Evolutionary conservation across 2,113 vertebrate species (phyloP).

Genomic region (Nettapus auritus): DNA sequence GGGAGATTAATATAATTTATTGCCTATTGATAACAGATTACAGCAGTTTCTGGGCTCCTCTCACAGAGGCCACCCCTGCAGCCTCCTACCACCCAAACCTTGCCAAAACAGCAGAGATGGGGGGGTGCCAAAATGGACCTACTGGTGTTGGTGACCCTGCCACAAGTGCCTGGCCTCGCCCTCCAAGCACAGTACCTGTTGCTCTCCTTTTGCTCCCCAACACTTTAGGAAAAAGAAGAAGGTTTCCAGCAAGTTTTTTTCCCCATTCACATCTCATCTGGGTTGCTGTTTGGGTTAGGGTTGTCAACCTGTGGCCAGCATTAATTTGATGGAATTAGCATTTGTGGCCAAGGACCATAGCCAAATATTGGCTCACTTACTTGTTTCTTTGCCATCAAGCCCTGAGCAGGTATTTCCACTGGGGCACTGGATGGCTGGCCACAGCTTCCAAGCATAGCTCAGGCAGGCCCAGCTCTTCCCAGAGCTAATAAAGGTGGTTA

Average conservation of each 20-base stretch:
- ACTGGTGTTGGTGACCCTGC: neutral
- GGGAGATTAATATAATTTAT: neutral
- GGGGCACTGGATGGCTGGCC: neutral
- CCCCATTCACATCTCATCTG: neutral
- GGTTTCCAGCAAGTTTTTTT: neutral
- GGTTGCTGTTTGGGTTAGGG: neutral
- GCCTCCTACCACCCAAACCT: neutral
- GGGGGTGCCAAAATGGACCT: neutral
- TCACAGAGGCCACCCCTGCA: neutral
- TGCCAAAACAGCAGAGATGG: neutral
- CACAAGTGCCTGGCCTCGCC: no score
- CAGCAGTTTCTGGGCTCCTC: neutral
- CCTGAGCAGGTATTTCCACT: neutral
- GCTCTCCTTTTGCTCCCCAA: neutral
- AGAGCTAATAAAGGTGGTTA: neutral
- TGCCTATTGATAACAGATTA: neutral
- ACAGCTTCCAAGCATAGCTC: neutral
- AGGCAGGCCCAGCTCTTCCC: neutral
- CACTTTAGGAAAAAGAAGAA: neutral
- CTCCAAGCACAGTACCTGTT: no score
- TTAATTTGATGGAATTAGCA: neutral
- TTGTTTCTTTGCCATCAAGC: neutral
- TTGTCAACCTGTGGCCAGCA: neutral
- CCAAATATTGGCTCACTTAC: neutral
- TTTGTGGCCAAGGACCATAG: neutral